phyloP scores from a whole-genome alignment of 2,113 vertebrate genomes.

The Micronycteris hirsuta region DNA sequence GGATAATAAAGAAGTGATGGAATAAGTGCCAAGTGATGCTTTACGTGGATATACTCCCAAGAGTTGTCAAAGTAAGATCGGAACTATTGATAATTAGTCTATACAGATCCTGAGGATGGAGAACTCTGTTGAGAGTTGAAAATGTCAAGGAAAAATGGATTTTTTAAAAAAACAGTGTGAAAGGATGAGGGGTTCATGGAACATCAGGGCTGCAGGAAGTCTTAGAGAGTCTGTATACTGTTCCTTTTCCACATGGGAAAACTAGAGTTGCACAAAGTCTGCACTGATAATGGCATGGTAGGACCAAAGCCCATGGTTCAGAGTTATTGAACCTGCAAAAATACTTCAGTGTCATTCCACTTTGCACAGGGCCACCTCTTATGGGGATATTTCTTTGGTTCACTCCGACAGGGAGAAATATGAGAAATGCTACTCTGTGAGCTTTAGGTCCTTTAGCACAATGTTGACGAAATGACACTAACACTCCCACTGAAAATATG shows the following conservation, averaged over 20 bases:
- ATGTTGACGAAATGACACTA: background rate
- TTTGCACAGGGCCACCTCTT: background rate
- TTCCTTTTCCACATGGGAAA: background rate
- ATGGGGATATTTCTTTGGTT: background rate
- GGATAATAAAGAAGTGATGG: background rate
- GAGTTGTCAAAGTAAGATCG: background rate
- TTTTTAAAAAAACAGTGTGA: background rate
- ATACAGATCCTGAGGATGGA: background rate
- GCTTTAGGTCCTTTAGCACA: background rate
- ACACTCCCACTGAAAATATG: background rate
- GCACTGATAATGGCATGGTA: background rate
- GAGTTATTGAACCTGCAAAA: accelerated
- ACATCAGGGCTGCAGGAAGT: background rate
- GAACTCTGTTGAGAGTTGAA: background rate
- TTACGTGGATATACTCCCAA: background rate
- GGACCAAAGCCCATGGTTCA: background rate
- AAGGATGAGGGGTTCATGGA: background rate
- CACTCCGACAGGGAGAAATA: background rate
- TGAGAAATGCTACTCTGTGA: background rate
- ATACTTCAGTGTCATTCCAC: background rate
- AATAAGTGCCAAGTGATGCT: background rate
- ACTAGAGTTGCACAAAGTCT: accelerated
- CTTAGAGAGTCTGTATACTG: background rate
- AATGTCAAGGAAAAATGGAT: background rate
- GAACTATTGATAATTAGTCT: background rate